phyloP scores from a whole-genome alignment of 2,113 vertebrate genomes.

The Ellobius talpinus region DNA sequence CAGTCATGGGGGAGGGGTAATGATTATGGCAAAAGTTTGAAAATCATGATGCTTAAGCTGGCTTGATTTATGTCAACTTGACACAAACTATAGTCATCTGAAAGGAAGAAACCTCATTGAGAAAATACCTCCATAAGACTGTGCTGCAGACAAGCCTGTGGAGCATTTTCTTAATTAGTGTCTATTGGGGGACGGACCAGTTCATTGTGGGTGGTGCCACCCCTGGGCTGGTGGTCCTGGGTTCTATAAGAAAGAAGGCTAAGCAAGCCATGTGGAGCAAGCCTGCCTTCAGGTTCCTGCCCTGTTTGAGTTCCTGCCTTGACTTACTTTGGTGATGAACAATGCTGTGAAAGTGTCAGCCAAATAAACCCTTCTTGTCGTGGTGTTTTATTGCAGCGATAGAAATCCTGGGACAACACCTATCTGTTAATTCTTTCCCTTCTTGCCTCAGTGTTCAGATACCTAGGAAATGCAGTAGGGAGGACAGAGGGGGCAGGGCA shows the following conservation, averaged over 20 bases:
- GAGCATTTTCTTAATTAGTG: background rate
- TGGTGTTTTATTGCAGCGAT: background rate
- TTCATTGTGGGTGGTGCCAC: background rate
- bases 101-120: background rate
- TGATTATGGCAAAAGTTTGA: constrained; percentile 43
- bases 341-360: background rate
- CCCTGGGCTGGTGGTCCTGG: background rate
- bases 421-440: constrained; percentile 37
- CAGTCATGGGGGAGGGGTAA: background rate
- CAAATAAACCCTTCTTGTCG: background rate
- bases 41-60: constrained; percentile 8
- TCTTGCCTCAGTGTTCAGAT: background rate
- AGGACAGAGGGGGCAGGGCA: background rate
- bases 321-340: background rate
- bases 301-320: background rate
- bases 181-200: background rate
- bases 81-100: background rate
- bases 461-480: background rate
- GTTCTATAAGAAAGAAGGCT: background rate
- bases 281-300: background rate
- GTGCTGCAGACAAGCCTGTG: background rate
- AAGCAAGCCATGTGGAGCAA: background rate
- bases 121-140: background rate
- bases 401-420: background rate
- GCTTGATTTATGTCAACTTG: background rate